Evolutionary conservation across 2,797 vertebrate species (phyloP).

Genomic region (Cephalopachus bancanus): DNA sequence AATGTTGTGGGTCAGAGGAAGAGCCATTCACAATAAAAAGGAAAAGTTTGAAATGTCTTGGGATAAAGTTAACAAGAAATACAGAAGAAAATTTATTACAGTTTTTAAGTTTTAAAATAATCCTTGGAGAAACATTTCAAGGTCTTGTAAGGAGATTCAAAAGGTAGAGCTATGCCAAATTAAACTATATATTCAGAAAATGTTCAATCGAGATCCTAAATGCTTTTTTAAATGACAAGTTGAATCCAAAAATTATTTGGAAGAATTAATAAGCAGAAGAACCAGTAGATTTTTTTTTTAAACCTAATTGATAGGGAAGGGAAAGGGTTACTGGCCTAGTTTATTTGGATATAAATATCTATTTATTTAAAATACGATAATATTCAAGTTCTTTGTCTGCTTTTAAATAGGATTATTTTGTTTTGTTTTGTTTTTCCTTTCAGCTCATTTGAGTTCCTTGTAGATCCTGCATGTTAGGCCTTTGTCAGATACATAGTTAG

Average conservation of each 20-base stretch:
- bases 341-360: neutral
- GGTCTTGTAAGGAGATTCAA: neutral
- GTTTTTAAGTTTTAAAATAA: conserved; percentile 37
- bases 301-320: neutral
- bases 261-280: conserved; percentile 42
- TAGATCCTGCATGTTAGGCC: no score
- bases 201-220: neutral
- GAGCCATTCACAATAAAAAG: neutral
- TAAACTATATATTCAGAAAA: neutral
- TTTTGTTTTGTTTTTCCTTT: no score
- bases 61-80: conserved; percentile 20
- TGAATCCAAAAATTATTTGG: conserved; percentile 19
- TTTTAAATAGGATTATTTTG: no score
- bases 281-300: neutral
- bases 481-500: no score
- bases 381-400: no score
- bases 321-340: neutral
- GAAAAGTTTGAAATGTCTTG: neutral
- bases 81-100: neutral
- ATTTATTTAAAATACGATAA: neutral
- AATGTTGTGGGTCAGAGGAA: neutral
- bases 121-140: neutral
- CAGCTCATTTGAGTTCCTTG: no score
- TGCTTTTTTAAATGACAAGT: conserved; percentile 4
- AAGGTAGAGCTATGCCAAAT: neutral